Evolutionary conservation across 2,888 invertebrate species (phyloP), one percentile per base, ranked within the genome.

Genomic region (Calameuta filiformis): DNA sequence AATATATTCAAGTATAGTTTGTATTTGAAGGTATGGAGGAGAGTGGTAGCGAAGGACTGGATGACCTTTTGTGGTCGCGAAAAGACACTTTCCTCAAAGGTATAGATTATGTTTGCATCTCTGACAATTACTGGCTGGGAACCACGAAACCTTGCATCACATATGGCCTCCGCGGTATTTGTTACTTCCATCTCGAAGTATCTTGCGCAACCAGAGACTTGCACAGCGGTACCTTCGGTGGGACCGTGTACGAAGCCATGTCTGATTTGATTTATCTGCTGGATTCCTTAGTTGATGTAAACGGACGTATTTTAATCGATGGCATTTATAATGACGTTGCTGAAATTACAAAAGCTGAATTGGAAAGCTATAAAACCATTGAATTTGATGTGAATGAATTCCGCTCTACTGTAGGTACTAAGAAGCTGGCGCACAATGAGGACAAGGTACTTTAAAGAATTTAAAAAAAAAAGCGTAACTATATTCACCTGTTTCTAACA

Each of bases 21-120:
- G 94, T 97, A 23, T 96, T 99, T 90, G 99, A 99, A 93, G 98
- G 98, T 77, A 99, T 99, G 99, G 99, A 99, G 92, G 99, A 99
- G 91, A 96, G 96, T 80, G 99, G 99, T 11, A 99, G 98, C 80
- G 96, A 97, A 90, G 99, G 99, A n/a, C 93, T 99, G 35, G 98
- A 98, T 90, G 96, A 96, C 0, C 92, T 98, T 12, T 93, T 99
- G 0, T 92, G 93, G 84, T 90, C 93, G 0, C 93, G 94, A 83
- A 96, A 96, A 89, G 95, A 96, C 84, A 94, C 94, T 35, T 98
- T 98, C 92, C 94, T 99, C 68, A 93, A 95, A 77, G 94, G 94
- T 89, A 96, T 98, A 0, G 98, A 99, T 92, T 99, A 95, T 92
- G 97, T 98, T 30, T 99, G 99, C 91, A 99, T 99, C 89, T 98